Percentiles rank a stretch among this genome's conserved stretches.
Evolutionary conservation across 2,888 invertebrate genomes (phyloP).

Genomic region (Nasonia oneida): DNA sequence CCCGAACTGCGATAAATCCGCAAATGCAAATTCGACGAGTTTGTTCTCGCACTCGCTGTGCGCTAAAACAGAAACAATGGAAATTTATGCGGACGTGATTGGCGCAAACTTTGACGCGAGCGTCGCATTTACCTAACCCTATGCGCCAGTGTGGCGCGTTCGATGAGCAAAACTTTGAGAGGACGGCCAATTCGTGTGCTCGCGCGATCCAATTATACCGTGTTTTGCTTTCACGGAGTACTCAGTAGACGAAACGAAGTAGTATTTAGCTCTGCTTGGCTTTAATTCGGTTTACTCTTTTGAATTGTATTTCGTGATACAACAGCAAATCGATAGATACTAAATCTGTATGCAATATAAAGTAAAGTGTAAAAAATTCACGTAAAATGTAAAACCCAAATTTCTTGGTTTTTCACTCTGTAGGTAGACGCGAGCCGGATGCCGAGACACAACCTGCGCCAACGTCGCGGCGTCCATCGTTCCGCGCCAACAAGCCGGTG

Average conservation of each 20-base stretch:
- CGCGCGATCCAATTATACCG: constrained; percentile 36
- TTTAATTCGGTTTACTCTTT: not conserved
- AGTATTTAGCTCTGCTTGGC: not conserved
- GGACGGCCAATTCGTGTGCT: not conserved
- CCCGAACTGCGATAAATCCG: constrained; percentile 26
- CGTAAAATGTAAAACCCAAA: too few relatives aligned
- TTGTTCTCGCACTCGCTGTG: not conserved
- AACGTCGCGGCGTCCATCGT: constrained; percentile 77
- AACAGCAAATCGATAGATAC: too few relatives aligned
- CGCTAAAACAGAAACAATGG: not conserved
- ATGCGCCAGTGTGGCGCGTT: not conserved
- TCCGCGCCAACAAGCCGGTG: constrained; percentile 74
- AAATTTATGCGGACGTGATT: too few relatives aligned
- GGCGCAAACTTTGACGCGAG: too few relatives aligned
- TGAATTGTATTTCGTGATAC: too few relatives aligned
- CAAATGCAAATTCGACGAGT: not conserved
- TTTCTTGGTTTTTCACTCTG: not conserved
- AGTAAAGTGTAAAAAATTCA: too few relatives aligned
- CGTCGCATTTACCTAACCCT: too few relatives aligned
- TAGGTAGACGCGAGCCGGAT: constrained; percentile 72
- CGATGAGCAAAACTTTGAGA: constrained; percentile 30
- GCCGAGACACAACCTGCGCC: constrained; percentile 56
- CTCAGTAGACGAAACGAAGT: not conserved
- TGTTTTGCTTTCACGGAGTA: constrained; percentile 16
- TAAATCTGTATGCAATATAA: too few relatives aligned